Conservation (phyloP, 2,888 invertebrate species). For the Ecdyonurus torrentis region DNA sequence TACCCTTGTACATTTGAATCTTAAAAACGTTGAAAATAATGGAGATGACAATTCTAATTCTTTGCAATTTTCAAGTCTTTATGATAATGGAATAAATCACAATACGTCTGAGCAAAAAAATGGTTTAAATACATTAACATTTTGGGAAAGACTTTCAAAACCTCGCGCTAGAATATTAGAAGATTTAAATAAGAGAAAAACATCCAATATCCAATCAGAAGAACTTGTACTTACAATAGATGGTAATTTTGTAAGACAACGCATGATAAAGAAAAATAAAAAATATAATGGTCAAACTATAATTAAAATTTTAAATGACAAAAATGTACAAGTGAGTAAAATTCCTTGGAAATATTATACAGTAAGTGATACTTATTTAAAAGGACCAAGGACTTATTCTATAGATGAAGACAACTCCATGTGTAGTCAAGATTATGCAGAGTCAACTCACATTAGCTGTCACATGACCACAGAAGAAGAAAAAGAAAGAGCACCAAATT, state of each 20-base stretch:
- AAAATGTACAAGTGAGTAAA: background rate
- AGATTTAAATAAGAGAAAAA: background rate
- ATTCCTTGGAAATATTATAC: background rate
- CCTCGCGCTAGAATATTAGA: background rate
- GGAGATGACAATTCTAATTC: too few relatives aligned
- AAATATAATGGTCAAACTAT: background rate
- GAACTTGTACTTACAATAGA: background rate
- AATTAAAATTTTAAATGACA: background rate
- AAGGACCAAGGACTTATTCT: background rate
- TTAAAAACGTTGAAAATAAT: too few relatives aligned
- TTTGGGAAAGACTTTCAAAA: background rate
- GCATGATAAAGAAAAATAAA: background rate
- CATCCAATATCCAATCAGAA: background rate
- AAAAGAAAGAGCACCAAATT: too few relatives aligned
- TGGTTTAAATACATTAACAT: background rate
- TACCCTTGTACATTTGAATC: background rate
- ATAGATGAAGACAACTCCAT: too few relatives aligned
- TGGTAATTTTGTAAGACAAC: background rate
- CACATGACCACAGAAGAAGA: too few relatives aligned
- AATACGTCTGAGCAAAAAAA: background rate
- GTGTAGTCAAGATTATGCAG: too few relatives aligned
- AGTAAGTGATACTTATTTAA: background rate
- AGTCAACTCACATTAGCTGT: too few relatives aligned
- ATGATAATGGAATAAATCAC: too few relatives aligned
- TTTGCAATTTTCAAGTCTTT: too few relatives aligned